Percentiles rank a stretch among this genome's conserved stretches.
phyloP scores from a whole-genome alignment of 2,797 vertebrate species.

The Sphenodon punctatus region DNA sequence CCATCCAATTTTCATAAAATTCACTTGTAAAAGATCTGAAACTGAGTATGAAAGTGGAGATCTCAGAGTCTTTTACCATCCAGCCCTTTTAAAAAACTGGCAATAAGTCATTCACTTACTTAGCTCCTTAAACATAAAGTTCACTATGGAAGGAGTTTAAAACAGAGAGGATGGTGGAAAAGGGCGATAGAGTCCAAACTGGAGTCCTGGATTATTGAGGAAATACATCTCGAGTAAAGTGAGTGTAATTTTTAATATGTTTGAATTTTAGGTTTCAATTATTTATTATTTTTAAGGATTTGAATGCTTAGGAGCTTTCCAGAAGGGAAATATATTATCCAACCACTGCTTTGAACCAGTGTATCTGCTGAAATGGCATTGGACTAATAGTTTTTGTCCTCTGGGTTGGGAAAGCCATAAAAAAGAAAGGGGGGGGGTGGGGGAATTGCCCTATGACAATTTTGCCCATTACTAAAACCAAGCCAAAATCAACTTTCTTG shows the following conservation, averaged over 20 bases:
- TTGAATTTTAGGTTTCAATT: not conserved
- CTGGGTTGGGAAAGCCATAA: not conserved
- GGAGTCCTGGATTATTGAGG: not conserved
- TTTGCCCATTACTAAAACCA: not conserved
- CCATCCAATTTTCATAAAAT: conserved; percentile 25
- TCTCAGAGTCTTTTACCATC: conserved; percentile 28
- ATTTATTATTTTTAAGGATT: conserved; percentile 16
- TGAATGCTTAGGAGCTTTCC: conserved; percentile 21
- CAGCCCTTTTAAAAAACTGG: not conserved
- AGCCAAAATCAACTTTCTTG: not conserved
- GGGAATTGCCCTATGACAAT: not conserved
- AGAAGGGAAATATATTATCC: conserved; percentile 29
- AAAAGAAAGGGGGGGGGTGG: not conserved
- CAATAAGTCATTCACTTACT: conserved; percentile 13
- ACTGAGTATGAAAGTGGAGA: not conserved
- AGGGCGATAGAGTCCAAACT: not conserved
- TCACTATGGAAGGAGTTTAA: conserved; percentile 1
- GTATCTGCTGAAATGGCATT: not conserved
- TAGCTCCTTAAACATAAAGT: not conserved
- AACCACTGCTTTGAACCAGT: not conserved
- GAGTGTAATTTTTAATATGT: not conserved
- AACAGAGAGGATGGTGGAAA: conserved; percentile 16
- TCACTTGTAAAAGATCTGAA: conserved; percentile 1
- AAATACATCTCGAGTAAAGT: conserved; percentile 10
- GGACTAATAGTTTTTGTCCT: not conserved